Conservation (phyloP, 2,888 invertebrate species). For the Temnothorax unifasciatus region DNA sequence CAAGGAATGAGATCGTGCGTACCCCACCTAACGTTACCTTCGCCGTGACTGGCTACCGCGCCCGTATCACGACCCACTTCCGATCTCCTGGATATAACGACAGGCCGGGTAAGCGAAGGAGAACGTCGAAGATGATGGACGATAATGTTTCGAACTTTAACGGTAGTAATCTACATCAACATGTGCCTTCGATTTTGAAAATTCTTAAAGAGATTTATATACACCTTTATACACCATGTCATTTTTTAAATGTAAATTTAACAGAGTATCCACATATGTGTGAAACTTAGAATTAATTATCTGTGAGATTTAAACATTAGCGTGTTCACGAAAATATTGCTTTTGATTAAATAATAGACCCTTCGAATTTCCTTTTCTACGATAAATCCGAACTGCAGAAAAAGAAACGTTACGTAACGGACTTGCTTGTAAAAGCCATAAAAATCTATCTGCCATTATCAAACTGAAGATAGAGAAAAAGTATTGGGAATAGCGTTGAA, state of each 20-base stretch:
- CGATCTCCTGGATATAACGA: constrained; percentile 73
- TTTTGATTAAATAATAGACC: not conserved
- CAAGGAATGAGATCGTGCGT: constrained; percentile 77
- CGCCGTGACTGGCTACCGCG: constrained; percentile 81
- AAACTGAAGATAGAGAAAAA: constrained; percentile 7
- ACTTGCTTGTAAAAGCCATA: not conserved
- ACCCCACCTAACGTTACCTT: constrained; percentile 74
- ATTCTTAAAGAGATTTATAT: not conserved
- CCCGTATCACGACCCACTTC: constrained; percentile 83
- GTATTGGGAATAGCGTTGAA: not conserved
- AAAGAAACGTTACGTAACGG: not conserved
- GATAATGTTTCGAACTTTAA: constrained; percentile 16
- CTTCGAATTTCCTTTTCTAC: not conserved
- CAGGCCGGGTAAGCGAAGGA: constrained; percentile 66
- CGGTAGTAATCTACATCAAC: not conserved
- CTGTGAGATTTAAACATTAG: not conserved
- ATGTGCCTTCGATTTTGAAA: not conserved
- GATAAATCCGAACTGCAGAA: not conserved
- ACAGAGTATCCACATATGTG: not conserved
- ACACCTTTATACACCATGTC: too few relatives aligned
- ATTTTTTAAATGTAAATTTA: not conserved
- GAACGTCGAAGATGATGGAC: constrained; percentile 34
- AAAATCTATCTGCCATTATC: constrained; percentile 15
- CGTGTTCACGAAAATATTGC: not conserved
- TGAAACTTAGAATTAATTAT: not conserved